Conservation (phyloP, 2,888 invertebrate genomes). For the Laothoe populi region DNA sequence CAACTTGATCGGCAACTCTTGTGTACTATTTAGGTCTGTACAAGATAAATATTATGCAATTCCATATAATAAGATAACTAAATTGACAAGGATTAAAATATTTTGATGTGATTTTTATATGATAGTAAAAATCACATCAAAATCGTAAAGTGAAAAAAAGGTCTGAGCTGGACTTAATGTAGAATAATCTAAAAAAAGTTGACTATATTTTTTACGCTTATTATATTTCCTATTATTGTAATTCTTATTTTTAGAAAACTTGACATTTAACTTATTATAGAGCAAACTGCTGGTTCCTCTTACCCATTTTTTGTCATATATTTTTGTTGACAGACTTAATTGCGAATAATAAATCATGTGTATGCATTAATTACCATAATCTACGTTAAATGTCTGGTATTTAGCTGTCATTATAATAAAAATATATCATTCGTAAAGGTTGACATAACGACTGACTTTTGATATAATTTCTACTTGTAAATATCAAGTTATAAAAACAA, state of each 20-base stretch:
- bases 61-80: too few species aligned
- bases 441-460: neutral
- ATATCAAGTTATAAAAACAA: neutral
- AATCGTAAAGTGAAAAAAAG: too few species aligned
- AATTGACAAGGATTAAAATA: too few species aligned
- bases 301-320: neutral
- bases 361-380: neutral
- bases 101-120: too few species aligned
- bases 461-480: neutral
- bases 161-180: too few species aligned
- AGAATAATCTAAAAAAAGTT: too few species aligned
- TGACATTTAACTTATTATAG: neutral
- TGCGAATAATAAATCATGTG: conserved; percentile 1
- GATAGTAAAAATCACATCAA: too few species aligned
- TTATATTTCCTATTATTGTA: neutral
- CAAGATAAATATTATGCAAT: too few species aligned
- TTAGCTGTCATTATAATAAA: conserved; percentile 1
- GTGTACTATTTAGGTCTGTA: too few species aligned
- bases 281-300: neutral
- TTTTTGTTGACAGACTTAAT: neutral
- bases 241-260: neutral
- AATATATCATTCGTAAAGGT: conserved; percentile 2
- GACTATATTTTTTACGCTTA: too few species aligned
- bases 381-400: neutral
- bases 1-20: too few species aligned